Percentiles rank a stretch among this genome's conserved stretches.
phyloP scores from a whole-genome alignment of 2,797 vertebrate genomes.

The Phrynocephalus guinanensis region DNA sequence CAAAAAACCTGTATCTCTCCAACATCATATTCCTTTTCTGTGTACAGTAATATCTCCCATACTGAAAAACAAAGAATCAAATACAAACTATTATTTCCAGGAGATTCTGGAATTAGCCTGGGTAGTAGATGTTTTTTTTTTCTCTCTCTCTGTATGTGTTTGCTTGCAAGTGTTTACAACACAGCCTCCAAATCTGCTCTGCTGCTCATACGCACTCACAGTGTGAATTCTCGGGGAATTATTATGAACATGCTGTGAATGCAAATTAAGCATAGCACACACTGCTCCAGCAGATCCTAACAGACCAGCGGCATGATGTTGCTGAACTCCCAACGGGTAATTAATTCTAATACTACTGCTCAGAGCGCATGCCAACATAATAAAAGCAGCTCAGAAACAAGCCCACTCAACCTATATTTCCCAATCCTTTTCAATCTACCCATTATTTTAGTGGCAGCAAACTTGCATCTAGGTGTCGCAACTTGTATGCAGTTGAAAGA shows the following conservation, averaged over 20 bases:
- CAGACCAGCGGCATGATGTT: conserved; percentile 57
- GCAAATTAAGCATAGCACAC: conserved; percentile 68
- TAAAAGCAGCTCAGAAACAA: conserved; percentile 56
- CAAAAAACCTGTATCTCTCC: background rate
- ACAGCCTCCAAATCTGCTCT: conserved; percentile 11
- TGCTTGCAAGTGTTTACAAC: conserved; percentile 48
- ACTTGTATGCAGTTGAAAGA: background rate
- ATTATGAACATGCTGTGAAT: conserved; percentile 69
- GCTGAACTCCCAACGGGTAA: conserved; percentile 61
- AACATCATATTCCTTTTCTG: conserved; percentile 38
- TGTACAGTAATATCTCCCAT: conserved; percentile 37
- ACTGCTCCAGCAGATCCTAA: conserved; percentile 62
- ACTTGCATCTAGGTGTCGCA: conserved; percentile 23
- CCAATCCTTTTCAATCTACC: conserved; percentile 9
- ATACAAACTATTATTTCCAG: conserved; percentile 46
- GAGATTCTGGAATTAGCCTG: conserved; percentile 41
- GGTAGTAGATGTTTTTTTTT: conserved; percentile 8
- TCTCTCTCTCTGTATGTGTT: background rate
- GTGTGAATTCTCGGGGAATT: conserved; percentile 63
- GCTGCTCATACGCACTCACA: conserved; percentile 68
- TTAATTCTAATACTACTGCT: conserved; percentile 60
- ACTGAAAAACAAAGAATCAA: conserved; percentile 39
- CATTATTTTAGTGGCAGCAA: conserved; percentile 6
- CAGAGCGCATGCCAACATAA: conserved; percentile 53
- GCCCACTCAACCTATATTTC: conserved; percentile 41